phyloP scores from a whole-genome alignment of 2,113 vertebrate genomes.

The Alectura lathami region DNA sequence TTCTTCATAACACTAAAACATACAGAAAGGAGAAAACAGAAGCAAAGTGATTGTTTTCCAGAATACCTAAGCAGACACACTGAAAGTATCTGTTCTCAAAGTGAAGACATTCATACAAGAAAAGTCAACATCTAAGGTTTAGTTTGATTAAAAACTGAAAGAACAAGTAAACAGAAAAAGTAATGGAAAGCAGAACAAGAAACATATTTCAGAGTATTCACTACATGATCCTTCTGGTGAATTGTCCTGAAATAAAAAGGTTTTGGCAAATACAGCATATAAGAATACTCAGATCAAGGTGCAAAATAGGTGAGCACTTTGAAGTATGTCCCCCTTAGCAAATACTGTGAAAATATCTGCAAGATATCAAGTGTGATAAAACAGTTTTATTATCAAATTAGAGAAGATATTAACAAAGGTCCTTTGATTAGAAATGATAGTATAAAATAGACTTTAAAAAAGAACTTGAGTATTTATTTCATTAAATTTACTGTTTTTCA shows the following conservation, averaged over 20 bases:
- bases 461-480: not conserved
- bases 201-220: slow-evolving; percentile 31
- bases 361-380: not conserved
- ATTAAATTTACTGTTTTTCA: slow-evolving; percentile 43
- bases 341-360: not conserved
- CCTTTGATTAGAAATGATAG: slow-evolving; percentile 21
- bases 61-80: slow-evolving; percentile 1
- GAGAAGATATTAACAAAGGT: not conserved
- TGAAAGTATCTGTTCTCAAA: slow-evolving; percentile 28
- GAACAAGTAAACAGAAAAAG: slow-evolving; percentile 44
- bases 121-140: not conserved
- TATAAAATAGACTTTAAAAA: not conserved
- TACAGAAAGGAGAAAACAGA: slow-evolving; percentile 8
- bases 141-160: not conserved
- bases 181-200: slow-evolving; percentile 4
- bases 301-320: not conserved
- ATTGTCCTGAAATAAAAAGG: slow-evolving; percentile 51
- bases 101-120: not conserved
- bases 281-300: not conserved
- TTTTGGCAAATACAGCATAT: not conserved
- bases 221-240: slow-evolving; percentile 2
- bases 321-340: not conserved
- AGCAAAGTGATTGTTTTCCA: not conserved
- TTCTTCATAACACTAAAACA: not conserved
- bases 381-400: not conserved